Base-by-base conservation (phyloP, 2,113 vertebrate species). In the Glaucomys volans region DNA sequence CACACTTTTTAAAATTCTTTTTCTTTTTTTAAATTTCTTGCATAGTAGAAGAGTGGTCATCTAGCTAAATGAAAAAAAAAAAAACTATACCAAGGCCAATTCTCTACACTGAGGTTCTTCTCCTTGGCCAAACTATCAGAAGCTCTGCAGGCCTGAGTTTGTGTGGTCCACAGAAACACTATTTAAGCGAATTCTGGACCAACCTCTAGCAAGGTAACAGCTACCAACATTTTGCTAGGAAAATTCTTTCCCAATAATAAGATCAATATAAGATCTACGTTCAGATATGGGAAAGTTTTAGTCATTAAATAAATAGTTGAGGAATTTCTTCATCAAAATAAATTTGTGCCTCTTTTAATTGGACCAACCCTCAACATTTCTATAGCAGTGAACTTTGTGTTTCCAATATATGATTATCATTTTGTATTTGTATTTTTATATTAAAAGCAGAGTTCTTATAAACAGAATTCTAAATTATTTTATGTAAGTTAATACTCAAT, bases 381-480 rank as follows among this genome's bases (percentile, higher is more conserved):
- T 77, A 5, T 64, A 72, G 32, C 72, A 81, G 14, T 62, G 30
- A 90, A 62, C 50, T 81, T 95, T 81, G 28, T 81, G 28, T 54
- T 66, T 44, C 20, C 8, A 35, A 26, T 77, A 4, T 32, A 57
- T n/a, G 35, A 82, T 77, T 62, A 37, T 20, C 20, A 52, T 42
- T 90, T 40, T 52, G 2, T 67, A 52, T 87, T 95, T 92, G n/a
- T 32, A 84, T 66, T 57, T 40, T 26, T 82, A 62, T 35, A 17
- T n/a, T 94, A 13, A 84, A 88, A 69, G n/a, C 57, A 62, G 12
- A 71, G n/a, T 67, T 87, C 76, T 47, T 82, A 75, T 91, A 95
- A 32, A 20, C 57, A 30, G 8, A 81, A 76, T 91, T 97, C 42
- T 76, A 47, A 94, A 89, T 77, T 72, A n/a, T 66, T 94, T 0